These are phyloP conservation scores for Sebastes umbrosus DNA, from an alignment of 2,797 vertebrate species.

Conservation along the genomic window DNA sequence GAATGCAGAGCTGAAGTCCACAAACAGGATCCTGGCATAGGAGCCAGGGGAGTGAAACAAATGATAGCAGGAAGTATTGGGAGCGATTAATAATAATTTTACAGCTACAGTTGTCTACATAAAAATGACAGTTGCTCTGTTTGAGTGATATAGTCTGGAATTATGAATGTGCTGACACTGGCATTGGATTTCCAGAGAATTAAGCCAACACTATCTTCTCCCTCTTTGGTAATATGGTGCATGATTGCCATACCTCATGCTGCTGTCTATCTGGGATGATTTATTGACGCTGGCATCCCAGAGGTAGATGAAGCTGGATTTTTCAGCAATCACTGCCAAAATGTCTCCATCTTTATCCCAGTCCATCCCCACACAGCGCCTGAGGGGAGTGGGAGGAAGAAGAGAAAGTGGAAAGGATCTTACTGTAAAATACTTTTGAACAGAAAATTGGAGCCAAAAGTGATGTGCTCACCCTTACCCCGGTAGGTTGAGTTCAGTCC, in stretches of 20 bases:
- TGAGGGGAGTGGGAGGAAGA: not conserved
- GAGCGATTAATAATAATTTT: not conserved
- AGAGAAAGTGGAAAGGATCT: not conserved
- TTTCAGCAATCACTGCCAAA: conserved; percentile 92
- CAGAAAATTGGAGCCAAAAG: not conserved
- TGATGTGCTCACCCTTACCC: conserved; percentile 82
- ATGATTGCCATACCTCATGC: conserved; percentile 85
- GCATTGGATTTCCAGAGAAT: not conserved
- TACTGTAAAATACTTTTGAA: not conserved
- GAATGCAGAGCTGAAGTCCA: too few relatives aligned
- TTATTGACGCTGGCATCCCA: conserved; percentile 96
- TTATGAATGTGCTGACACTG: not conserved
- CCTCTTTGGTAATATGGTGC: not conserved
- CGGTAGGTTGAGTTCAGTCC: conserved; percentile 89
- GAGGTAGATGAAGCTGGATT: conserved; percentile 89
- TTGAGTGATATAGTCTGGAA: not conserved
- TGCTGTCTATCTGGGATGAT: conserved; percentile 91
- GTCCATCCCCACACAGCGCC: conserved; percentile 90
- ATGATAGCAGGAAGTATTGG: not conserved
- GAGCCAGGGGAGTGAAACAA: conserved; percentile 42
- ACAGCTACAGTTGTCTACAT: not conserved
- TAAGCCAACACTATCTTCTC: not conserved
- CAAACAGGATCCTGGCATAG: too few relatives aligned
- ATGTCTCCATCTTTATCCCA: conserved; percentile 98
- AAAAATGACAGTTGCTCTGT: not conserved